phyloP scores from a whole-genome alignment of 1,140 invertebrate species.

The Hirudo medicinalis region DNA sequence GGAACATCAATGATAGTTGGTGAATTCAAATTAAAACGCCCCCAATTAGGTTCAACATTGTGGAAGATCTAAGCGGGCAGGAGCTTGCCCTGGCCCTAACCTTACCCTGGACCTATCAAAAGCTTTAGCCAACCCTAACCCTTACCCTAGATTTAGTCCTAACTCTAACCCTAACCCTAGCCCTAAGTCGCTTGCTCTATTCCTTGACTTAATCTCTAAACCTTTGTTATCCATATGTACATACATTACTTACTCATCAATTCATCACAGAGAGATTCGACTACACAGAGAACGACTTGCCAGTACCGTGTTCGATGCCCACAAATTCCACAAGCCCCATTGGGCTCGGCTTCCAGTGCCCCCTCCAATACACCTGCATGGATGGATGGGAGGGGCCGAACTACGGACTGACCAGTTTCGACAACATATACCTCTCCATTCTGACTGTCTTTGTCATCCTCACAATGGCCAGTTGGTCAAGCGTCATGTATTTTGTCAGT shows the following conservation, averaged over 20 bases:
- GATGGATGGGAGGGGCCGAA: slow-evolving; percentile 94
- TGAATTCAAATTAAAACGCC: too few relatives aligned
- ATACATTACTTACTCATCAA: neutral
- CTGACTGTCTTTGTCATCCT: slow-evolving; percentile 99
- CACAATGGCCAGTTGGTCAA: slow-evolving; percentile 99
- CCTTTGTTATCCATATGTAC: too few relatives aligned
- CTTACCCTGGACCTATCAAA: too few relatives aligned
- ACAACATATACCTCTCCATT: slow-evolving; percentile 99
- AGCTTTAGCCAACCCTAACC: too few relatives aligned
- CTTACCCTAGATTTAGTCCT: too few relatives aligned
- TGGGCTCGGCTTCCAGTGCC: slow-evolving; percentile 31
- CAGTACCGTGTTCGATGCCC: neutral
- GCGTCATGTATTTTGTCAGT: slow-evolving; percentile 92
- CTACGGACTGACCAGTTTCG: slow-evolving; percentile 95
- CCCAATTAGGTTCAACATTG: too few relatives aligned
- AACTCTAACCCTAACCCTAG: too few relatives aligned
- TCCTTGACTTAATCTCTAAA: too few relatives aligned
- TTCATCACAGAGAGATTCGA: neutral
- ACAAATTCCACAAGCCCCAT: neutral
- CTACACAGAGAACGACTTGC: neutral
- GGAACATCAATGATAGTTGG: neutral
- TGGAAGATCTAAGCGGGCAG: too few relatives aligned
- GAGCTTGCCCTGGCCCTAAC: too few relatives aligned
- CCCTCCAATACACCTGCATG: slow-evolving; percentile 32
- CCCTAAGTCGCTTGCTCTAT: too few relatives aligned